A percentile compares a stretch with the other conserved stretches of the same genome.
Evolutionary conservation across 1,140 invertebrate species (phyloP).

Genomic region (Drosophila tsacasi): DNA sequence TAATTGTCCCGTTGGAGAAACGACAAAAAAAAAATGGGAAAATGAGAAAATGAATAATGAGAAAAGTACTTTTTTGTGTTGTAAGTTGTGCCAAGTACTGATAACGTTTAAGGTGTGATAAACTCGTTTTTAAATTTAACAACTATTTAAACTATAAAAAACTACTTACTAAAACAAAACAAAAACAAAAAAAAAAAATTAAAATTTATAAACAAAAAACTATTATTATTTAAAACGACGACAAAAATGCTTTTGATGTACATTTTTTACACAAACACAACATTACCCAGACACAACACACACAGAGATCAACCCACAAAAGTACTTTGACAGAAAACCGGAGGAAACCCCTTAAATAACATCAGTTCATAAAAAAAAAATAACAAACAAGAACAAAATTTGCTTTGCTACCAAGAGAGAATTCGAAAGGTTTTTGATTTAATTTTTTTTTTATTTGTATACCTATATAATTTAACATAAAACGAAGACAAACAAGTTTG

Average conservation of each 20-base stretch:
- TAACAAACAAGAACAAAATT: constrained; percentile 38
- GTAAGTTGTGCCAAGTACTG: constrained; percentile 85
- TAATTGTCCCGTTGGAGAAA: constrained; percentile 41
- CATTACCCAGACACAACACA: constrained; percentile 45
- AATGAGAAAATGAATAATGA: constrained; percentile 45
- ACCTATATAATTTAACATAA: constrained; percentile 60
- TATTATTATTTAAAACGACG: constrained; percentile 62
- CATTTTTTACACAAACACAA: constrained; percentile 53
- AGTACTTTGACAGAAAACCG: constrained; percentile 65
- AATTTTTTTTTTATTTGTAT: constrained; percentile 48
- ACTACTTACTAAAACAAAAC: constrained; percentile 67
- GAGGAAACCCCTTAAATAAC: background rate
- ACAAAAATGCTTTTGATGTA: constrained; percentile 74
- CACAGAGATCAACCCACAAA: constrained; percentile 54
- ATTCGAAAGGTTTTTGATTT: constrained; percentile 36
- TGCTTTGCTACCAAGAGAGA: constrained; percentile 65
- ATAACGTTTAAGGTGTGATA: constrained; percentile 84
- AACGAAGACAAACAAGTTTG: constrained; percentile 52
- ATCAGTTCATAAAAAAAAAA: constrained; percentile 15
- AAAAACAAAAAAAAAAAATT: constrained; percentile 38
- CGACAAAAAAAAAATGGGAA: constrained; percentile 27
- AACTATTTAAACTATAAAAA: constrained; percentile 81
- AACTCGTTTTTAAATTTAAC: constrained; percentile 83
- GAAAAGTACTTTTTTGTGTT: constrained; percentile 81
- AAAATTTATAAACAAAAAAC: constrained; percentile 45